Conservation (phyloP, 2,888 invertebrate genomes). For the Drosophila anomelani region DNA sequence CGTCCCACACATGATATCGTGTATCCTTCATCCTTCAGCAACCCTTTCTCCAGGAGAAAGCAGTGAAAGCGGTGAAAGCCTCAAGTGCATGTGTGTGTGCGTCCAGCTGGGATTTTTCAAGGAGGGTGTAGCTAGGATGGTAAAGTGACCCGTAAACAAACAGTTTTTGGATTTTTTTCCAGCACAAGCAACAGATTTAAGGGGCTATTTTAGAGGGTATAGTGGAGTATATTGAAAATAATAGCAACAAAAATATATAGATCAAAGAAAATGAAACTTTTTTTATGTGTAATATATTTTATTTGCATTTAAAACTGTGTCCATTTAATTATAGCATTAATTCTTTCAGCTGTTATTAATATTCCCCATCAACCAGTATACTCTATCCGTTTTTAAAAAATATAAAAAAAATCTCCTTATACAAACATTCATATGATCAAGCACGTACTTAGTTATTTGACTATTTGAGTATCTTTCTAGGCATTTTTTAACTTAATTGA, state of each 20-base stretch:
- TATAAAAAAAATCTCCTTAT: neutral
- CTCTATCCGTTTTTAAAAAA: neutral
- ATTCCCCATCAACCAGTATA: neutral
- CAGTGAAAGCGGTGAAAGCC: slow-evolving; percentile 64
- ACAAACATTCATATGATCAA: slow-evolving; percentile 24
- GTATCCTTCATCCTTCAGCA: slow-evolving; percentile 49
- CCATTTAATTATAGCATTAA: neutral
- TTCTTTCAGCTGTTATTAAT: neutral
- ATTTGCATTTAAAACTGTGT: neutral
- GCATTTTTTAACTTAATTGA: slow-evolving; percentile 63
- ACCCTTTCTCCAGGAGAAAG: slow-evolving; percentile 72
- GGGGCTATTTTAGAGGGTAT: slow-evolving; percentile 25
- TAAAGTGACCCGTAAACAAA: slow-evolving; percentile 80
- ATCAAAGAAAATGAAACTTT: neutral
- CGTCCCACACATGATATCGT: slow-evolving; percentile 69
- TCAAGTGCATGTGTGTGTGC: slow-evolving; percentile 52
- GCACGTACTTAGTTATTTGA: slow-evolving; percentile 29
- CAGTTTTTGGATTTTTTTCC: slow-evolving; percentile 58
- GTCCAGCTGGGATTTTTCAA: slow-evolving; percentile 60
- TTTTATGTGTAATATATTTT: neutral
- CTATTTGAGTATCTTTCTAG: slow-evolving; percentile 38
- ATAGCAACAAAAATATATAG: neutral
- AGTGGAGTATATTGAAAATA: neutral
- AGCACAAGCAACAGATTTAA: slow-evolving; percentile 46
- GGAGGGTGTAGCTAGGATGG: slow-evolving; percentile 23